A percentile compares a stretch with the other conserved stretches of the same genome.
phyloP scores from a whole-genome alignment of 37 sponge, comb jelly and placozoan genomes.

The Cliona cf. orientalis region DNA sequence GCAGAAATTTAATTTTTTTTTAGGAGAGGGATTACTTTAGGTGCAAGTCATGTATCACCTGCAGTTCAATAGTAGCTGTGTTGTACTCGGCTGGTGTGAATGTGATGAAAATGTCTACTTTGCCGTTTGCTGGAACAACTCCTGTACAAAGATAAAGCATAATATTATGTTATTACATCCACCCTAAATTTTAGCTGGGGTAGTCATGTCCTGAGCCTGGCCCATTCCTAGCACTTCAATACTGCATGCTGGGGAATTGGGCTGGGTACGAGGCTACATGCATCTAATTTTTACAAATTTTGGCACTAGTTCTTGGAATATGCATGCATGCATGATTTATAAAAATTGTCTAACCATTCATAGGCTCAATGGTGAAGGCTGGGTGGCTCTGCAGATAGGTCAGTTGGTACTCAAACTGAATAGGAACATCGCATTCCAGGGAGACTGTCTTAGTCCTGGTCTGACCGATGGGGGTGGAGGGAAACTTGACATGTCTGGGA shows the following conservation, averaged over 20 bases:
- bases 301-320: background rate
- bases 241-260: too few species aligned
- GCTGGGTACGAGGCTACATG: background rate
- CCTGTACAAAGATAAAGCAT: constrained; percentile 29
- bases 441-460: constrained; percentile 44
- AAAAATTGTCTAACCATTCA: constrained; percentile 59
- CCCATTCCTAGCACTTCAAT: too few species aligned
- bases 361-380: constrained; percentile 54
- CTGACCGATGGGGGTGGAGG: constrained; percentile 80
- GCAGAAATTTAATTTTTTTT: background rate
- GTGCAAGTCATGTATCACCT: constrained; percentile 28
- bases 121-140: constrained; percentile 71
- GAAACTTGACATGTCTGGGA: constrained; percentile 75
- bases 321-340: too few species aligned
- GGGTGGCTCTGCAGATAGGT: constrained; percentile 34
- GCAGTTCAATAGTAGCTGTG: constrained; percentile 77
- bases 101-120: constrained; percentile 54
- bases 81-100: constrained; percentile 83
- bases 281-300: constrained; percentile 3
- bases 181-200: background rate
- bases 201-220: too few species aligned
- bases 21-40: background rate
- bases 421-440: constrained; percentile 69
- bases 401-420: constrained; percentile 75
- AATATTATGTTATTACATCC: too few species aligned